These are phyloP conservation scores for Perdita meconis DNA, from an alignment of 2,888 invertebrate species.

Conservation along the genomic window DNA sequence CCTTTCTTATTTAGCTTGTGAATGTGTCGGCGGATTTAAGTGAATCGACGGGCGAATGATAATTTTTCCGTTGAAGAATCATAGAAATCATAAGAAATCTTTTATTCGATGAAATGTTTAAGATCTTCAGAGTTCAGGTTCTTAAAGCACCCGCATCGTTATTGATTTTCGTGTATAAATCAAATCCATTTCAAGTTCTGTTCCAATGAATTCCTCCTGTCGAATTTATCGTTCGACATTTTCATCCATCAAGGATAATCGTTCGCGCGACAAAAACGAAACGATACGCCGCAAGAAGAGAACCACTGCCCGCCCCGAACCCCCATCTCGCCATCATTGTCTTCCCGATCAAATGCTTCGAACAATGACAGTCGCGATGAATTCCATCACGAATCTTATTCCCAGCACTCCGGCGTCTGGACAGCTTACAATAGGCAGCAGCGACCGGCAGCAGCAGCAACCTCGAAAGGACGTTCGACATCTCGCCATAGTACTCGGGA, in stretches of 20 bases:
- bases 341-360: slow-evolving; percentile 64
- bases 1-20: not conserved
- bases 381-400: slow-evolving; percentile 73
- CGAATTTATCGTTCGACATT: too few species aligned
- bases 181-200: not conserved
- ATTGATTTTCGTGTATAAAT: not conserved
- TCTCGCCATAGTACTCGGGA: slow-evolving; percentile 58
- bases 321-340: slow-evolving; percentile 61
- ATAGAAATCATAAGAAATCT: too few species aligned
- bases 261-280: not conserved
- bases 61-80: not conserved
- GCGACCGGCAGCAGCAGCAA: slow-evolving; percentile 59
- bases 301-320: slow-evolving; percentile 30
- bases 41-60: too few species aligned
- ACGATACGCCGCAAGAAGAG: slow-evolving; percentile 2
- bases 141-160: not conserved
- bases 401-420: slow-evolving; percentile 68
- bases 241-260: too few species aligned
- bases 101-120: not conserved
- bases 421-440: slow-evolving; percentile 67
- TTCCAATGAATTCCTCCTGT: not conserved
- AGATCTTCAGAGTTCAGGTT: not conserved
- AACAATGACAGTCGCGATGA: slow-evolving; percentile 76
- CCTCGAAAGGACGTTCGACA: slow-evolving; percentile 76
- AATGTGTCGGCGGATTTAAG: not conserved